Evolutionary conservation across 2,113 vertebrate genomes (phyloP).

Genomic region (Alectura lathami): DNA sequence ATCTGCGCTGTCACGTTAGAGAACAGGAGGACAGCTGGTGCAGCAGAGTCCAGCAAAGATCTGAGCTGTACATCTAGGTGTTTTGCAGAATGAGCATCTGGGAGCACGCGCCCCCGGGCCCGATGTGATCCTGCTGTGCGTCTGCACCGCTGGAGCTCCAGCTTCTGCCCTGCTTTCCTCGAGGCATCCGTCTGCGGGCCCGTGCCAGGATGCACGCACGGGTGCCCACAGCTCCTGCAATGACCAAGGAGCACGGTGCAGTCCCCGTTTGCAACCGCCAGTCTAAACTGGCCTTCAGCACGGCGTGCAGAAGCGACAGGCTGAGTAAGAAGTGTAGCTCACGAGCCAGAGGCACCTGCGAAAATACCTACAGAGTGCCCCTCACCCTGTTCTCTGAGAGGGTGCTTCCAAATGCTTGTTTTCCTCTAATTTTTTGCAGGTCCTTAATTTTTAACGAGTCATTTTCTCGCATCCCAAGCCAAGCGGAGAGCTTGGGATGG

Average conservation of each 20-base stretch:
- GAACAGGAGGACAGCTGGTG: not conserved
- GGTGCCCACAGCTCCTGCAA: fast-evolving
- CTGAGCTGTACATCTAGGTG: not conserved
- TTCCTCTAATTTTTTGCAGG: not conserved
- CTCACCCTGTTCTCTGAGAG: not conserved
- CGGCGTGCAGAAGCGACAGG: fast-evolving
- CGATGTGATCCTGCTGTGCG: fast-evolving
- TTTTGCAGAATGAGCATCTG: fast-evolving
- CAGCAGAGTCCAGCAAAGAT: not conserved
- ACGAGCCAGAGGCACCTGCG: not conserved
- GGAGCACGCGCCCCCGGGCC: fast-evolving
- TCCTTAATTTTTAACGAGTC: not conserved
- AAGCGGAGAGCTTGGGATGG: not conserved
- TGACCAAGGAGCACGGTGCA: fast-evolving
- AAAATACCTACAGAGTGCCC: not conserved
- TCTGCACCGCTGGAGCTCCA: not conserved
- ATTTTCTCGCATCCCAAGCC: not conserved
- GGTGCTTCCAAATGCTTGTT: not conserved
- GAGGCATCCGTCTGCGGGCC: not conserved
- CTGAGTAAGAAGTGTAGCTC: not conserved
- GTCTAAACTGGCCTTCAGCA: not conserved
- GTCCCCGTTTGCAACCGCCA: not conserved
- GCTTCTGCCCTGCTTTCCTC: not conserved
- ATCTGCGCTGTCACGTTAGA: not conserved
- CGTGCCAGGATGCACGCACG: not conserved